Base-by-base conservation (phyloP, 2,888 invertebrate species). In the Orthosia gracilis region DNA sequence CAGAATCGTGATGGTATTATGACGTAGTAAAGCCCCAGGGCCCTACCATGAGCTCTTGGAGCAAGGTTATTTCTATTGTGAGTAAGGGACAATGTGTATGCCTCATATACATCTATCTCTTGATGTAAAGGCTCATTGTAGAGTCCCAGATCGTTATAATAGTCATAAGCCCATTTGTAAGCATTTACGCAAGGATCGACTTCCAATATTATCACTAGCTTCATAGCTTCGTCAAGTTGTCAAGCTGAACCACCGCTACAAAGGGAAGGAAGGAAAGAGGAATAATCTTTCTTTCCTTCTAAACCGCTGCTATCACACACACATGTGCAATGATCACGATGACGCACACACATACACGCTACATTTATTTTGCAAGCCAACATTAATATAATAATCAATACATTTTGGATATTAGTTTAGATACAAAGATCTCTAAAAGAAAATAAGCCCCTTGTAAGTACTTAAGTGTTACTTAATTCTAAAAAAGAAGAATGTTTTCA, bases 311-410 rank as follows among this genome's bases (percentile, higher is more conserved):
- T 69, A 67, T 78, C 76, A 78, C 80, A 73, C 26, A 76, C 71
- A 70, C 66, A 67, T 69, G 59, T 66, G 71, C 63, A 77, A 64
- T 76, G 52, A 76, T 76, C 77, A 85, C 81, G 49, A 62, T 80
- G 76, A 79, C 58, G 84, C 87, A 85, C 81, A 86, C 78, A 85
- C 64, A 77, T 77, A 88, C 88, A 90, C 87, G 93, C 91, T 90
- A 87, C 75, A 73, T 91, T 92, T 90, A 81, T 83, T 89, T 93
- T 92, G 93, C 92, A 78, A 70, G 83, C 69, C 23, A 31, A 75
- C 76, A 55, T 80, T 23, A 3, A 55, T 65, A 18, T 54, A n/a
- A 21, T 13, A 13, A 31, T 52, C 11, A 7, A 45, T 54, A 76
- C 13, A 26, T 55, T 7, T 31, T 31, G 21, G 12, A 45, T 21